Evolutionary conservation across 2,797 vertebrate species (phyloP).

Genomic region (Helicolenus hilgendorfi): DNA sequence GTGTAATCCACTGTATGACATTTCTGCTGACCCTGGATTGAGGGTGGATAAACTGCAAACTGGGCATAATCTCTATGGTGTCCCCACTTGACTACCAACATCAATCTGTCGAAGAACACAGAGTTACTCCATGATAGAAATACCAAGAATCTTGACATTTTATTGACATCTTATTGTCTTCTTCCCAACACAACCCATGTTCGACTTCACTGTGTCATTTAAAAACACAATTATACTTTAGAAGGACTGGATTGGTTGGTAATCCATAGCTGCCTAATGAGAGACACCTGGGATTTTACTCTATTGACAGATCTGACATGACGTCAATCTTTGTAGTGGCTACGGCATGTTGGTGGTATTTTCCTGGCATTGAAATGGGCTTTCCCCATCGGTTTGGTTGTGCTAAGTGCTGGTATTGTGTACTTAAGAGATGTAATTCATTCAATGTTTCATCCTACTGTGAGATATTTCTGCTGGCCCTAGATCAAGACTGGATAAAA

Average conservation of each 20-base stretch:
- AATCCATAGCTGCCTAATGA: neutral
- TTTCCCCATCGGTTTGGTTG: neutral
- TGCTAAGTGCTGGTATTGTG: neutral
- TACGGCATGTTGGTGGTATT: neutral
- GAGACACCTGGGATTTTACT: neutral
- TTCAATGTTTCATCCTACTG: neutral
- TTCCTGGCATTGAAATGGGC: neutral
- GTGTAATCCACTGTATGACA: neutral
- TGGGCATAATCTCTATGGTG: neutral
- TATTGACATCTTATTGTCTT: neutral
- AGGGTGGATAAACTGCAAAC: neutral
- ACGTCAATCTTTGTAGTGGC: neutral
- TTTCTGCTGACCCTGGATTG: neutral
- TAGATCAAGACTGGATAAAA: neutral
- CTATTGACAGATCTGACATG: neutral
- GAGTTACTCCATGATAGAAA: neutral
- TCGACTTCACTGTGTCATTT: neutral
- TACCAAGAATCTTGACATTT: neutral
- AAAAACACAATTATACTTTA: neutral
- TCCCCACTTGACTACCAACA: neutral
- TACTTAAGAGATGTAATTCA: neutral
- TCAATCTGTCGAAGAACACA: neutral
- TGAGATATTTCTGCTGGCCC: neutral
- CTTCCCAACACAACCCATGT: neutral
- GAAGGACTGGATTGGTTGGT: neutral